A percentile compares a stretch with the other conserved stretches of the same genome.
Conservation (phyloP, 2,888 invertebrate species). For the Patella depressa region DNA sequence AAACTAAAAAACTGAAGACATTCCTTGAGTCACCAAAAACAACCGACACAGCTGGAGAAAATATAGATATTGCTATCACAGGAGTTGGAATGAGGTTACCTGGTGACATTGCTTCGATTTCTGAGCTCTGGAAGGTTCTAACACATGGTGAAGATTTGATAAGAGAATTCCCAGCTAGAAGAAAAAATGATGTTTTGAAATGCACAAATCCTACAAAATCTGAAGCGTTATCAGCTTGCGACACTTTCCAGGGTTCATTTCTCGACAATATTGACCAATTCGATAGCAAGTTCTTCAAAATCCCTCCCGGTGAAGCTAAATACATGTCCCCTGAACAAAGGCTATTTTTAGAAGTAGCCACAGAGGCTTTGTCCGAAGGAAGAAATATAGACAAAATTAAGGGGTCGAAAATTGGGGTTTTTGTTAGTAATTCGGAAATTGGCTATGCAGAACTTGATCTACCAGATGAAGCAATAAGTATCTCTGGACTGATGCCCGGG, state of each 20-base stretch:
- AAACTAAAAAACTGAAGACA: neutral
- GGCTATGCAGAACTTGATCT: constrained; percentile 3
- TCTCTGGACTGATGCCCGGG: neutral
- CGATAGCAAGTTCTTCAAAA: neutral
- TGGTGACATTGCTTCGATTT: neutral
- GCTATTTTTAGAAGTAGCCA: neutral
- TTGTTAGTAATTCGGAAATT: constrained; percentile 1
- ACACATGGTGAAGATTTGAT: neutral
- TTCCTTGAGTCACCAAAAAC: neutral
- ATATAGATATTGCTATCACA: neutral
- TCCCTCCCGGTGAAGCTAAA: neutral
- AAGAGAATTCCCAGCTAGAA: neutral
- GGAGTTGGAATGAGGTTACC: neutral
- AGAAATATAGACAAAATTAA: neutral
- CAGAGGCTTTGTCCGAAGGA: neutral
- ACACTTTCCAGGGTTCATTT: constrained; percentile 1
- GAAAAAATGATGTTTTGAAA: neutral
- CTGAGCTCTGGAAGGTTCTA: neutral
- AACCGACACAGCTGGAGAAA: neutral
- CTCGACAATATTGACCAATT: neutral
- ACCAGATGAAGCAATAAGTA: neutral
- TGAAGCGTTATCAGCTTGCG: neutral
- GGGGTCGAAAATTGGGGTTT: neutral
- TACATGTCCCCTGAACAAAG: neutral
- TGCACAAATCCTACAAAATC: neutral